A percentile compares a stretch with the other conserved stretches of the same genome.
Conservation (phyloP, 1,140 invertebrate species). For the Plectus sambesii region DNA sequence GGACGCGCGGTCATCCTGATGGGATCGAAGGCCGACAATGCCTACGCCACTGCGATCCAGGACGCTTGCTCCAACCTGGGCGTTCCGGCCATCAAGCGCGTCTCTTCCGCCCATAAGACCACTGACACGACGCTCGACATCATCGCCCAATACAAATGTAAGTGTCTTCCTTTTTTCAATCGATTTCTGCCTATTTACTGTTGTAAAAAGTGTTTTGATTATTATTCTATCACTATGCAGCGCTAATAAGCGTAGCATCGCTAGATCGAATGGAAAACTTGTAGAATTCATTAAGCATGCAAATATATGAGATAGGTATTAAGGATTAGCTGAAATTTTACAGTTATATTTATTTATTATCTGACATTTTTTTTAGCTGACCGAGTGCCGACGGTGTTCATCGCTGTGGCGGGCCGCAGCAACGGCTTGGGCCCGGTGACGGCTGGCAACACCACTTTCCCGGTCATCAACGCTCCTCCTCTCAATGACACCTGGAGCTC, state of each 20-base stretch:
- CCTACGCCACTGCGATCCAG: constrained; percentile 24
- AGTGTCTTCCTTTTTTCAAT: too few species aligned
- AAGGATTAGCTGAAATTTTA: too few species aligned
- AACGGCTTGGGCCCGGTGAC: constrained; percentile 91
- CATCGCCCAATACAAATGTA: constrained; percentile 69
- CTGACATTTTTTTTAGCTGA: too few species aligned
- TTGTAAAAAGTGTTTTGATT: too few species aligned
- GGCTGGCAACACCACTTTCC: constrained; percentile 75
- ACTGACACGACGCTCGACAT: constrained; percentile 73
- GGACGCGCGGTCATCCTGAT: constrained; percentile 69
- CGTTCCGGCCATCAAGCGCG: constrained; percentile 45
- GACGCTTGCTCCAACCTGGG: constrained; percentile 15
- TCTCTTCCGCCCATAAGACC: constrained; percentile 76
- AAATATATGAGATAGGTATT: too few species aligned
- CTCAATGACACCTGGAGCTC: constrained; percentile 59
- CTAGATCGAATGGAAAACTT: too few species aligned
- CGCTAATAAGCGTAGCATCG: too few species aligned
- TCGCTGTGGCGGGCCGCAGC: constrained; percentile 87
- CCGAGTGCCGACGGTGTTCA: constrained; percentile 67
- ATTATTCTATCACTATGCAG: too few species aligned
- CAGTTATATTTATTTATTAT: too few species aligned
- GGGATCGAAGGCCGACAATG: constrained; percentile 76
- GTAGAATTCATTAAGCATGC: too few species aligned
- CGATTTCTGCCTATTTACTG: too few species aligned
- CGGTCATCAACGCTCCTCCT: constrained; percentile 94